These are phyloP conservation scores for Calephelis nemesis DNA, from an alignment of 1,140 invertebrate species.

Conservation along the genomic window DNA sequence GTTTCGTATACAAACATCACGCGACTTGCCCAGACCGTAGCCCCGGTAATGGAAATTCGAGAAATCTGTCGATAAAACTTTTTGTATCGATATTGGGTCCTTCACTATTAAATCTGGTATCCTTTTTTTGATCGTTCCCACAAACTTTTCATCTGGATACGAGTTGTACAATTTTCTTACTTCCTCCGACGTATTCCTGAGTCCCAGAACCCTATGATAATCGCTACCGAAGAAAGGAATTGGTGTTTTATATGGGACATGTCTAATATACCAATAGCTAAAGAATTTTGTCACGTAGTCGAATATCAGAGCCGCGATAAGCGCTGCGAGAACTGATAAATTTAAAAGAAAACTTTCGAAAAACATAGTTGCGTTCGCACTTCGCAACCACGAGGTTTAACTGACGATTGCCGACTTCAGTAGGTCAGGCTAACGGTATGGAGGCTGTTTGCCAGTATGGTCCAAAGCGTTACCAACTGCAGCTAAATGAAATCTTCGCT, in stretches of 20 bases:
- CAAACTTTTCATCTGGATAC: constrained; percentile 55
- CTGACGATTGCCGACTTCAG: constrained; percentile 46
- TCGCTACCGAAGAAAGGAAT: constrained; percentile 70
- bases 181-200: constrained; percentile 55
- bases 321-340: constrained; percentile 42
- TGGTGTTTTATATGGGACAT: constrained; percentile 56
- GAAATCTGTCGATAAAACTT: constrained; percentile 80
- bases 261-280: constrained; percentile 70
- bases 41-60: constrained; percentile 75
- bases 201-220: constrained; percentile 55
- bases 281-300: constrained; percentile 74
- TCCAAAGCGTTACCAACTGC: not conserved
- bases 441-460: constrained; percentile 25
- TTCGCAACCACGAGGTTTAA: constrained; percentile 40
- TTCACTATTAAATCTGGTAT: constrained; percentile 79
- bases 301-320: constrained; percentile 58
- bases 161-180: constrained; percentile 52
- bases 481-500: not conserved
- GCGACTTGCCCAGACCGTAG: constrained; percentile 68
- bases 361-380: constrained; percentile 64
- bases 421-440: constrained; percentile 66
- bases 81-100: constrained; percentile 79
- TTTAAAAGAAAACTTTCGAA: constrained; percentile 71
- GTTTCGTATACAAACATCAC: constrained; percentile 76
- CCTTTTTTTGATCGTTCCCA: constrained; percentile 74